phyloP scores from a whole-genome alignment of 2,113 vertebrate genomes.

The Anseranas semipalmata region DNA sequence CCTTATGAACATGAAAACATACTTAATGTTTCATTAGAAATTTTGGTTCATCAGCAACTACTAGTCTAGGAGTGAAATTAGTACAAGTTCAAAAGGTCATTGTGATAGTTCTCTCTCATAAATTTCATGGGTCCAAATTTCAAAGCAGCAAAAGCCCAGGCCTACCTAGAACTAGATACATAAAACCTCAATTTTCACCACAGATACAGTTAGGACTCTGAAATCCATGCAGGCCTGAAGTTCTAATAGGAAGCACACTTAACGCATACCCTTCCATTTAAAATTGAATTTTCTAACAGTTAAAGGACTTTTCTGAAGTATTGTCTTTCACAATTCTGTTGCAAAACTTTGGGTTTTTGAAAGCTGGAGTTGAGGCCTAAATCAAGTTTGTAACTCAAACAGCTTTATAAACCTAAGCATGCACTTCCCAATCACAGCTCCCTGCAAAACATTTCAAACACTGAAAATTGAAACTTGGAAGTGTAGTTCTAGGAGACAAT shows the following conservation, averaged over 20 bases:
- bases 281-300: constrained; percentile 4
- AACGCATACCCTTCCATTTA: constrained; percentile 43
- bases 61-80: not conserved
- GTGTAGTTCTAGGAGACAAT: not conserved
- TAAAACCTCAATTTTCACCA: not conserved
- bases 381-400: not conserved
- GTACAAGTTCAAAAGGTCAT: not conserved
- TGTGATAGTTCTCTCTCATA: not conserved
- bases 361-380: not conserved
- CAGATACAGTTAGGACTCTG: not conserved
- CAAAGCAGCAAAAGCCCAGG: not conserved
- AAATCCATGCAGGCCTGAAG: not conserved
- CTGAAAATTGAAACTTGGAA: not conserved
- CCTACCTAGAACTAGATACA: not conserved
- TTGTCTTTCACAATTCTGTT: not conserved
- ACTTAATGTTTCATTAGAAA: not conserved
- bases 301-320: not conserved
- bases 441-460: not conserved
- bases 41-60: not conserved
- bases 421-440: not conserved
- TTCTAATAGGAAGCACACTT: not conserved
- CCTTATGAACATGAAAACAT: not conserved
- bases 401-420: not conserved
- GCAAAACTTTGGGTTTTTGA: not conserved
- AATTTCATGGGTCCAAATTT: not conserved